Evolutionary conservation across 2,797 vertebrate genomes (phyloP).

Genomic region (Coilia nasus): DNA sequence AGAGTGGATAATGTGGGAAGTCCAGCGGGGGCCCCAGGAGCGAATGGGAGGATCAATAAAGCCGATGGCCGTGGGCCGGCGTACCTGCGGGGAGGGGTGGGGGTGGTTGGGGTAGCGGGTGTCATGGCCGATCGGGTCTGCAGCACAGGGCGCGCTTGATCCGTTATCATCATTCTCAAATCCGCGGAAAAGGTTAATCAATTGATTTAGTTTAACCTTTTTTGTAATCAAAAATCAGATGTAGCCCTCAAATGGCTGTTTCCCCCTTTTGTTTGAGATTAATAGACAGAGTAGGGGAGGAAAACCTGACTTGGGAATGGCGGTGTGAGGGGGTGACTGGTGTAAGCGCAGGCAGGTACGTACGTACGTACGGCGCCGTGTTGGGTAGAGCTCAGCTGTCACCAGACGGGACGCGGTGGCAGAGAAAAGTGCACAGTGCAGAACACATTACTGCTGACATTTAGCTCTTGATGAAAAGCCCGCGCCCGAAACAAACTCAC

Average conservation of each 20-base stretch:
- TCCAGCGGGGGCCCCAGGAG: slow-evolving; percentile 31
- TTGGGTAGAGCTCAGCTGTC: slow-evolving; percentile 7
- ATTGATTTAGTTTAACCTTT: slow-evolving; percentile 64
- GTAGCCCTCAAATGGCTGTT: slow-evolving; percentile 60
- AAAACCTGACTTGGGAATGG: slow-evolving; percentile 2
- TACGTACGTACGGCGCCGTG: not conserved
- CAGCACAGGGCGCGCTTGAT: slow-evolving; percentile 46
- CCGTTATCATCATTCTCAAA: slow-evolving; percentile 47
- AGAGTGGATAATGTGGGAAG: slow-evolving; percentile 28
- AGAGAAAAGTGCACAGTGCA: slow-evolving; percentile 57
- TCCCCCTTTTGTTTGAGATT: slow-evolving; percentile 50
- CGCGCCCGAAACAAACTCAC: slow-evolving; percentile 65
- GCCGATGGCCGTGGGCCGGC: not conserved
- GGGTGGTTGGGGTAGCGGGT: slow-evolving; percentile 30
- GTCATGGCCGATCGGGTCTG: slow-evolving; percentile 50
- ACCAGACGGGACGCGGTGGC: not conserved
- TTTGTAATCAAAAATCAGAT: slow-evolving; percentile 70
- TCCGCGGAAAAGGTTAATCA: slow-evolving; percentile 60
- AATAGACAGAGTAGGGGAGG: slow-evolving; percentile 20
- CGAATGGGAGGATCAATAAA: slow-evolving; percentile 54
- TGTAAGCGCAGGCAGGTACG: too few relatives aligned
- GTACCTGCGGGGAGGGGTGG: not conserved
- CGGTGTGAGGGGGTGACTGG: slow-evolving; percentile 13
- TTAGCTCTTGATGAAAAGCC: slow-evolving; percentile 76
- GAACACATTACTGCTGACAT: slow-evolving; percentile 71